phyloP scores from a whole-genome alignment of 2,113 vertebrate genomes.

The Alectura lathami region DNA sequence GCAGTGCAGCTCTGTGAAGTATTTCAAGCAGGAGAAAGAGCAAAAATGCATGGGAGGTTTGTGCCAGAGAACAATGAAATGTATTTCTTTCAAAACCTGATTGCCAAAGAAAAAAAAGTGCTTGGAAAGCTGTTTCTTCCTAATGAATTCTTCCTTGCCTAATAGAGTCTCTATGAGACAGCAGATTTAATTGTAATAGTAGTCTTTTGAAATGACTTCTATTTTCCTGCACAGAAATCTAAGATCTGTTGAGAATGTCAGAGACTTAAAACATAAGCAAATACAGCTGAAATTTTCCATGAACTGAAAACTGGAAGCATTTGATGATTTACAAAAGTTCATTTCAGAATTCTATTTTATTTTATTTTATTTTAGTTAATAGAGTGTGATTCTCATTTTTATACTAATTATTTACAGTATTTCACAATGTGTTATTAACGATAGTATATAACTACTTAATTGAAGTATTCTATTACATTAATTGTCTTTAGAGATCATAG shows the following conservation, averaged over 20 bases:
- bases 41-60: not conserved
- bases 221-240: not conserved
- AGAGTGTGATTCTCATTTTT: not conserved
- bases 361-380: not conserved
- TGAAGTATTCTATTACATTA: not conserved
- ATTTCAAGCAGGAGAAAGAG: not conserved
- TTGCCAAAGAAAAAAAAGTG: not conserved
- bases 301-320: not conserved
- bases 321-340: not conserved
- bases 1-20: not conserved
- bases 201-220: not conserved
- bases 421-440: not conserved
- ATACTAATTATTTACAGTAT: not conserved
- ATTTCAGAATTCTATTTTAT: not conserved
- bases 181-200: not conserved
- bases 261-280: slow-evolving; percentile 1
- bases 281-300: not conserved
- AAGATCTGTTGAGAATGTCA: not conserved
- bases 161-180: not conserved
- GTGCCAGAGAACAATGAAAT: not conserved
- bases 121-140: slow-evolving; percentile 11
- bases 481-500: not conserved
- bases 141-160: slow-evolving; percentile 26
- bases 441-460: not conserved
- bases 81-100: not conserved